Conservation (phyloP, 1,140 invertebrate species). For the Palaemon carinicauda region DNA sequence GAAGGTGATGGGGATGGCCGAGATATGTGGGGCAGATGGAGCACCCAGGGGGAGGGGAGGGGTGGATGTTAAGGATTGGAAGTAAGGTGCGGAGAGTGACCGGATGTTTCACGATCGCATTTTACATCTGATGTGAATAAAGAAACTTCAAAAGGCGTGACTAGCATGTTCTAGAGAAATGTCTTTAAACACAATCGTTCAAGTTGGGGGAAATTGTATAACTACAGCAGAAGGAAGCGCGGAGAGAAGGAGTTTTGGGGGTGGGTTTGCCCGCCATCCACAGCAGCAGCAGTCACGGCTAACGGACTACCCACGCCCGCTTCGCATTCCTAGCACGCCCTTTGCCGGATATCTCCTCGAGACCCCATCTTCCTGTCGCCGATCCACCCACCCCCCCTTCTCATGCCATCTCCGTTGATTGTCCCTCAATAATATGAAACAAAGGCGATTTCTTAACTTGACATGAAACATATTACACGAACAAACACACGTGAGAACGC, state of each 20-base stretch:
- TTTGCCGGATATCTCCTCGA: neutral
- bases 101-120: neutral
- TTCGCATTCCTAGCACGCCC: slow-evolving; percentile 37
- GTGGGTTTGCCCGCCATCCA: slow-evolving; percentile 20
- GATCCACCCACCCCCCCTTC: too few relatives aligned
- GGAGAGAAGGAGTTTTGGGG: neutral
- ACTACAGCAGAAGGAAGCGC: neutral
- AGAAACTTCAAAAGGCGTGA: neutral
- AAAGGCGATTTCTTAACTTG: too few relatives aligned
- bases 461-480: neutral
- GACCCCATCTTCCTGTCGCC: neutral
- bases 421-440: too few relatives aligned
- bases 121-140: neutral
- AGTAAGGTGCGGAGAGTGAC: neutral
- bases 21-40: neutral
- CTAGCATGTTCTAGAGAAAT: too few relatives aligned
- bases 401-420: too few relatives aligned
- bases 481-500: neutral
- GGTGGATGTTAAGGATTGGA: neutral
- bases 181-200: too few relatives aligned
- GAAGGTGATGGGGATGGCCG: neutral
- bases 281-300: slow-evolving; percentile 32
- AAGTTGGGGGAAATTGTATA: too few relatives aligned
- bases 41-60: neutral
- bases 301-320: slow-evolving; percentile 22